Evolutionary conservation across 2,113 vertebrate species (phyloP), one percentile per base, ranked within the genome.

Genomic region (Podarcis muralis): DNA sequence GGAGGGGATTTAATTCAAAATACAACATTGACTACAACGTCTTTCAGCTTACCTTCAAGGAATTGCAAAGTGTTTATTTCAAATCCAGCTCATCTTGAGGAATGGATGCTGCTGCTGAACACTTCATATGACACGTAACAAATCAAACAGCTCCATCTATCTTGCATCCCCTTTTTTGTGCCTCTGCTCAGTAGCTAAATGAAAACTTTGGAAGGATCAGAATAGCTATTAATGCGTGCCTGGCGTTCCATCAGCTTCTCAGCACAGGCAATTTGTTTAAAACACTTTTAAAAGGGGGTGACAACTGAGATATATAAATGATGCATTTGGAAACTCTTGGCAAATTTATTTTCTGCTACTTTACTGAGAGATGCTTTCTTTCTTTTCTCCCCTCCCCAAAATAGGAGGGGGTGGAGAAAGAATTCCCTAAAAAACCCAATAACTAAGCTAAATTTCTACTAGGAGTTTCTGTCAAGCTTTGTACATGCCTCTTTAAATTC

Each of bases 141-240:
- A 87, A 92, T 83, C 81, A 89, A 93, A 74, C 32, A 85, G n/a
- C 27, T 89, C 37, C 13, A 79, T 88, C 86, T 93, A 3, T 85
- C 25, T 91, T 81, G n/a, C 12, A 72, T 27, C 12, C 37, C 27
- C 59, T 85, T 30, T 87, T 23, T 32, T 68, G 43, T 48, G 84
- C 62, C 48, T 59, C 7, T 79, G 2, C 82, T 88, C 65, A 86
- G 27, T 62, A 88, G 32, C 43, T 87, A 89, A 92, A 85, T 66
- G 3, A 40, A 59, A 74, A 3, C 57, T 90, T 89, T 83, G 71
- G 81, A 86, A n/a, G 35, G 43, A 76, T 83, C 13, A 82, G 37
- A 43, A 6, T 3, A 3, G 32, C 15, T 91, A 86, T 82, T 82
- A 87, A 59, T 1, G 13, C 48, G 25, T 59, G 20, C 23, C 77